These are phyloP conservation scores for Corbicula japonica DNA, from an alignment of 2,888 invertebrate species.

Conservation along the genomic window DNA sequence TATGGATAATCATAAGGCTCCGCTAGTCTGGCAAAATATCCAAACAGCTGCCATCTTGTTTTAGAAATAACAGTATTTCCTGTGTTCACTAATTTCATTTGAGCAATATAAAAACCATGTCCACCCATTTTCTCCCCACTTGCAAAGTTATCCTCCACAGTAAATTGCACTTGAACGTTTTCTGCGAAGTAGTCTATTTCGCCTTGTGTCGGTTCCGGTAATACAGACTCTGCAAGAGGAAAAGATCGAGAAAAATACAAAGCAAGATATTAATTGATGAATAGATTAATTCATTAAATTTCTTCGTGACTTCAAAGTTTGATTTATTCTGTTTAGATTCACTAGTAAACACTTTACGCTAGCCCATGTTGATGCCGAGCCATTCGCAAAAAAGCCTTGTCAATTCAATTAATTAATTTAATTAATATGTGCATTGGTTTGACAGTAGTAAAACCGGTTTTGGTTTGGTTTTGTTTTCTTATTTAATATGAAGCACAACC, in stretches of 20 bases:
- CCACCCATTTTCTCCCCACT: slow-evolving; percentile 39
- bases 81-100: slow-evolving; percentile 71
- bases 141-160: slow-evolving; percentile 49
- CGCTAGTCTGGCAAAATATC: slow-evolving; percentile 33
- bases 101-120: slow-evolving; percentile 41
- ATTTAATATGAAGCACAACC: too few species aligned
- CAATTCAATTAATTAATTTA: too few species aligned
- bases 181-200: slow-evolving; percentile 51
- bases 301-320: too few species aligned
- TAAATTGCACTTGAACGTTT: slow-evolving; percentile 35
- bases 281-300: not conserved
- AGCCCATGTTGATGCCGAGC: too few species aligned
- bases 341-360: too few species aligned
- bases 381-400: too few species aligned
- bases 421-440: too few species aligned
- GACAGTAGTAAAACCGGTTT: too few species aligned
- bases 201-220: slow-evolving; percentile 43
- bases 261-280: not conserved
- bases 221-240: slow-evolving; percentile 29
- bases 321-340: too few species aligned
- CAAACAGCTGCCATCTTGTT: slow-evolving; percentile 71
- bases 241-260: not conserved
- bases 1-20: slow-evolving; percentile 52
- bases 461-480: too few species aligned
- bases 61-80: slow-evolving; percentile 64